These are phyloP conservation scores for Proisotoma minuta DNA, from an alignment of 2,888 invertebrate genomes.

Conservation along the genomic window DNA sequence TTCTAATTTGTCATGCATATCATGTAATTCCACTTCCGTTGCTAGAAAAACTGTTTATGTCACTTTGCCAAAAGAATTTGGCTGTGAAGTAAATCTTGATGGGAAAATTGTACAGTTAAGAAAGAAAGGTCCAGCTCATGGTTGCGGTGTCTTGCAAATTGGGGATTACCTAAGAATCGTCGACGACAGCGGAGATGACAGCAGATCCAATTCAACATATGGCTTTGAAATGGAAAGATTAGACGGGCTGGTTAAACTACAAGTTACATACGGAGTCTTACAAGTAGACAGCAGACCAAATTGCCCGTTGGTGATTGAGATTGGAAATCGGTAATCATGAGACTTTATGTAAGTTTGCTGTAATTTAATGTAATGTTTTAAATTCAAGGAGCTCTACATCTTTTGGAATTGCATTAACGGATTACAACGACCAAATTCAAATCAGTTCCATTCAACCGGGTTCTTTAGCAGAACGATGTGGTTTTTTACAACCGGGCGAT, in stretches of 20 bases:
- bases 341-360: not conserved
- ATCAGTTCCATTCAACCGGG: constrained; percentile 44
- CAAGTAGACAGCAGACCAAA: constrained; percentile 40
- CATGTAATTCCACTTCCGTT: constrained; percentile 35
- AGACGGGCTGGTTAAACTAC: constrained; percentile 31
- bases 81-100: constrained; percentile 27
- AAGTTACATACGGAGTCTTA: constrained; percentile 43
- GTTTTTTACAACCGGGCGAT: constrained; percentile 40
- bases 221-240: constrained; percentile 15
- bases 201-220: too few relatives aligned
- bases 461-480: constrained; percentile 42
- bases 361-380: too few relatives aligned
- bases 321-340: constrained; percentile 44
- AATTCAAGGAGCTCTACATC: constrained; percentile 39
- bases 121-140: constrained; percentile 40
- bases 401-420: constrained; percentile 42
- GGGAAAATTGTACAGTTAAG: constrained; percentile 35
- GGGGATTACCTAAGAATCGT: constrained; percentile 42
- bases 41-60: constrained; percentile 36
- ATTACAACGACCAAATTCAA: constrained; percentile 39
- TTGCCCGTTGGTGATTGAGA: constrained; percentile 44
- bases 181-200: constrained; percentile 22
- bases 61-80: constrained; percentile 28
- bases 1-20: constrained; percentile 43
- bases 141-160: constrained; percentile 43